Base-by-base conservation (phyloP, 2,888 invertebrate species). In the Agonopterix heracliana region DNA sequence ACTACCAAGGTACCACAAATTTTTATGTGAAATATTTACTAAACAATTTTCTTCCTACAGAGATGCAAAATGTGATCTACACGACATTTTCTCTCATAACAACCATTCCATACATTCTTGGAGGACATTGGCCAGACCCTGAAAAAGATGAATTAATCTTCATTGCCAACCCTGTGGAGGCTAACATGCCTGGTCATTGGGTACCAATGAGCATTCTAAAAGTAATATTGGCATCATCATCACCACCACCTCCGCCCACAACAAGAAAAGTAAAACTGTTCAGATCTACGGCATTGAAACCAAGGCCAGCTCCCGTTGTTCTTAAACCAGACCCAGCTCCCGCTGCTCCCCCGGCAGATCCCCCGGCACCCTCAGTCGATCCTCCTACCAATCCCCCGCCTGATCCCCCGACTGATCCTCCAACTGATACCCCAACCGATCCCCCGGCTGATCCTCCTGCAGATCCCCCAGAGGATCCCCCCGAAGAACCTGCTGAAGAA, bases 141-240 rank as follows among this genome's bases (percentile, higher is more conserved):
- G 46, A 58, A 2, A 55, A 66, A 2, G 78, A 79, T 38, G 61
- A 67, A 2, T 50, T 80, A 5, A 47, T 78, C 10, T 80, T 64
- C 48, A 71, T 78, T 4, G 66, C 71, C 0, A 79, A 79, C 44
- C 78, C 78, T 9, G 60, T 78, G 1, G 78, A 79, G 56, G 59
- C 78, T 0, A 55, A 68, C 3, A 64, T 78, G 66, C 78, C 78
- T 0, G 68, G 78, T 2, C 78, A 78, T 50, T 79, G 78, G 78
- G 51, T 79, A 1, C 78, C 78, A 1, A 35, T 61, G 1, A 78
- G 74, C 45, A 55, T 79, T 2, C 49, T 78, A 0, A 77, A 74
- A 60, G 49, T 49, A 1, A 63, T 68, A 1, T 38, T 70, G 9
- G 52, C 55, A 12, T 50, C 12, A 10, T 38, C 26, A 44, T 50